Conservation (phyloP, 2,888 invertebrate genomes). For the Pseudococcus viburni region DNA sequence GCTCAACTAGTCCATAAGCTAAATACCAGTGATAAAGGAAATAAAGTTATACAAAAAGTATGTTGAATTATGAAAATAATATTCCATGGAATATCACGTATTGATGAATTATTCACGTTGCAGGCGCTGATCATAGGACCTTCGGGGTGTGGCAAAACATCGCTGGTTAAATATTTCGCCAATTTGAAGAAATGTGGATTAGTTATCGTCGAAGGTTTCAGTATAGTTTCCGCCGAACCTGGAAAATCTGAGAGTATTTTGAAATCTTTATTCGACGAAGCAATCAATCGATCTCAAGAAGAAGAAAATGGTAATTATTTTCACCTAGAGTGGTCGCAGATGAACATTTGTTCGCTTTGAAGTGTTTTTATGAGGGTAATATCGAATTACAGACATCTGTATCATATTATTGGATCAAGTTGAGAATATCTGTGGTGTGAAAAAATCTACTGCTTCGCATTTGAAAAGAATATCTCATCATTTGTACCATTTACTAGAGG, state of each 20-base stretch:
- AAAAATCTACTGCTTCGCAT: constrained; percentile 68
- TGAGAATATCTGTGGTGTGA: constrained; percentile 72
- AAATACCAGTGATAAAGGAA: neutral
- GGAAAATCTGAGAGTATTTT: constrained; percentile 74
- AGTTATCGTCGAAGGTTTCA: constrained; percentile 72
- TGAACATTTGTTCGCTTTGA: neutral
- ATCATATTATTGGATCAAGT: constrained; percentile 73
- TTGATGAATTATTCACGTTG: neutral
- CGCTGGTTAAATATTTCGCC: constrained; percentile 74
- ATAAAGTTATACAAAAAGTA: constrained; percentile 43
- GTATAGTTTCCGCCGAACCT: constrained; percentile 73
- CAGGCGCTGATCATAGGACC: constrained; percentile 74
- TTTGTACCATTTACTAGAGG: constrained; percentile 73
- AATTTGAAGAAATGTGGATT: constrained; percentile 72
- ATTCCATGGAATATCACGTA: constrained; percentile 65
- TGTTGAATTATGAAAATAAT: neutral
- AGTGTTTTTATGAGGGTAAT: constrained; percentile 31
- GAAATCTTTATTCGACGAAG: constrained; percentile 73
- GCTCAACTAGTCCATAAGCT: neutral
- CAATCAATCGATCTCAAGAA: constrained; percentile 70
- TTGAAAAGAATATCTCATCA: constrained; percentile 72
- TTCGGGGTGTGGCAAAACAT: constrained; percentile 76
- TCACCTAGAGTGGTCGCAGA: constrained; percentile 18
- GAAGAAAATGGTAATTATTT: constrained; percentile 70
- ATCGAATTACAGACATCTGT: constrained; percentile 70